phyloP scores from a whole-genome alignment of 2,113 vertebrate species.

The Megatriorchis doriae region DNA sequence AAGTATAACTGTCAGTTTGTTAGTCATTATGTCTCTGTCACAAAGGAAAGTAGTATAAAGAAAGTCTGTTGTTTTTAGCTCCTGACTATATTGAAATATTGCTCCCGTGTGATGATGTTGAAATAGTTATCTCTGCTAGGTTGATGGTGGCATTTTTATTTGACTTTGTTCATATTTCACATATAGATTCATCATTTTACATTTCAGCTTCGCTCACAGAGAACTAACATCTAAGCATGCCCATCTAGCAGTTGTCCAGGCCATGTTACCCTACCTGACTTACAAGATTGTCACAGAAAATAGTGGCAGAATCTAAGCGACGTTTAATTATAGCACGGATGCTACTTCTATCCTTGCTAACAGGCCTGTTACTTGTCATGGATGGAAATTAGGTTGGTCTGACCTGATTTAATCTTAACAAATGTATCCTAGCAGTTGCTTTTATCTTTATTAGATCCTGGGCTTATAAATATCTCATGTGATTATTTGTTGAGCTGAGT shows the following conservation, averaged over 20 bases:
- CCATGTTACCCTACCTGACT: background rate
- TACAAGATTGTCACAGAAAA: background rate
- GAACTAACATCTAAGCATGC: background rate
- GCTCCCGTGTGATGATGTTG: background rate
- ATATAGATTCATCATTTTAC: background rate
- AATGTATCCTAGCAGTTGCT: background rate
- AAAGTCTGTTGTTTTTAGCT: background rate
- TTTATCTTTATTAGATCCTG: background rate
- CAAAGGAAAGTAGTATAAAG: background rate
- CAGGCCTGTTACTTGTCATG: background rate
- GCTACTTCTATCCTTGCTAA: background rate
- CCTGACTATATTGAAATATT: background rate
- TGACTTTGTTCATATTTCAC: background rate
- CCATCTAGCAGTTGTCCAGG: background rate
- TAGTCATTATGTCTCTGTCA: background rate
- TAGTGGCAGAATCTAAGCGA: background rate
- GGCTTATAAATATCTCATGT: background rate
- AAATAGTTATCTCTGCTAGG: background rate
- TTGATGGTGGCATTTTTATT: background rate
- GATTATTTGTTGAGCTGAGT: background rate
- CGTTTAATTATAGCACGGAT: background rate
- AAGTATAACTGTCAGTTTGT: background rate
- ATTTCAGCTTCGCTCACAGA: background rate
- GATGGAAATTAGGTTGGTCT: background rate
- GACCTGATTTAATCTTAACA: background rate